Conservation (phyloP, 2,888 invertebrate species). For the Cantharis nigra region DNA sequence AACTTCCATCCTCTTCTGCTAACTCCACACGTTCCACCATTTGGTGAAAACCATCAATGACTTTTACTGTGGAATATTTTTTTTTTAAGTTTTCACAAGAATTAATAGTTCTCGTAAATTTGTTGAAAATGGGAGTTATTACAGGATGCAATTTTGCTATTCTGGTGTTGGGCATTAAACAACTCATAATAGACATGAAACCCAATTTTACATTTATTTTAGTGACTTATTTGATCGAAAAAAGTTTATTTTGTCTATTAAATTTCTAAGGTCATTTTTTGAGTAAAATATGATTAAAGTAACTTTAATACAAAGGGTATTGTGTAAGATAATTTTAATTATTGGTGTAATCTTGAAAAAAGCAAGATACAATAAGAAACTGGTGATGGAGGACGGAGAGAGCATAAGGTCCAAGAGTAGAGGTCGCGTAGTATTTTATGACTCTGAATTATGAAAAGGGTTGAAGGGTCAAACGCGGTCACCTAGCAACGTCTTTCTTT, state of each 20-base stretch:
- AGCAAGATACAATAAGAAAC: neutral
- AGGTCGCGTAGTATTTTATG: slow-evolving; percentile 12
- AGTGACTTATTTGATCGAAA: no score
- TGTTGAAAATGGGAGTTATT: no score
- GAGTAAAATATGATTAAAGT: neutral
- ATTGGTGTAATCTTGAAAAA: neutral
- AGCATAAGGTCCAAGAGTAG: neutral
- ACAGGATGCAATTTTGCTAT: no score
- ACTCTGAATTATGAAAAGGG: slow-evolving; percentile 26
- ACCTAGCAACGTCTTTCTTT: slow-evolving; percentile 37
- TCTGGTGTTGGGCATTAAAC: no score
- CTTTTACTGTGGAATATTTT: no score
- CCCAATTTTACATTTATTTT: no score
- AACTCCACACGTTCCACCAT: no score
- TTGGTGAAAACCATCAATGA: no score
- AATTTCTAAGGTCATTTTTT: neutral
- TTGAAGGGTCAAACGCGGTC: slow-evolving; percentile 30
- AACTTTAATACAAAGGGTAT: neutral
- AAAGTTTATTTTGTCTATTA: neutral
- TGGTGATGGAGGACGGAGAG: neutral
- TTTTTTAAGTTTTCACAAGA: no score
- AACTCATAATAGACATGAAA: no score
- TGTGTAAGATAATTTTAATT: neutral
- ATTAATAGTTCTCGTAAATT: no score
- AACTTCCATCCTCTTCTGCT: no score